These are phyloP conservation scores for Macroramphosus scolopax DNA, from an alignment of 2,797 vertebrate genomes.

Conservation along the genomic window DNA sequence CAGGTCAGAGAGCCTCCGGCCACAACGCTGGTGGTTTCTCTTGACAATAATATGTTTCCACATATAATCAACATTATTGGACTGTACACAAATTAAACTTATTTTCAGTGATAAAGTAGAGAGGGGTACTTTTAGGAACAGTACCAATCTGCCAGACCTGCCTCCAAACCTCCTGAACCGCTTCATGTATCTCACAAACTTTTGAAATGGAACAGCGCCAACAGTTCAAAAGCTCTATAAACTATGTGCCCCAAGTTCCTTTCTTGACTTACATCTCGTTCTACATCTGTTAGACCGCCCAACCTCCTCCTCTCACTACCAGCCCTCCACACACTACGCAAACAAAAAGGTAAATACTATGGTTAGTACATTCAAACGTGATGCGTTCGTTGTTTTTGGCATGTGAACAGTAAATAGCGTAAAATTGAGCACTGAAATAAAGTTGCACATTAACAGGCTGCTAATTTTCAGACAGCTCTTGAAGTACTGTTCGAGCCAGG, in stretches of 20 bases:
- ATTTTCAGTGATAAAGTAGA: conserved; percentile 49
- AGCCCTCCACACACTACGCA: conserved; percentile 21
- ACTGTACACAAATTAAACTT: conserved; percentile 28
- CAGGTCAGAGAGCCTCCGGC: conserved; percentile 5
- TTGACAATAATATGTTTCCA: conserved; percentile 22
- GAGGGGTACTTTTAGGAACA: conserved; percentile 17
- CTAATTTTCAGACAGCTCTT: conserved; percentile 26
- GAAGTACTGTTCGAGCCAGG: conserved; percentile 30
- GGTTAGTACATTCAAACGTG: conserved; percentile 62
- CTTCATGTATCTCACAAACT: conserved; percentile 21
- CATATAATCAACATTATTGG: conserved; percentile 21
- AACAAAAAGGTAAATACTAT: conserved; percentile 34
- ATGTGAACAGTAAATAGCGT: conserved; percentile 50
- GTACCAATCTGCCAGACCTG: conserved; percentile 29
- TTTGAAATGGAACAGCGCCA: conserved; percentile 21
- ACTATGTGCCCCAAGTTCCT: conserved; percentile 14
- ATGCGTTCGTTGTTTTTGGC: conserved; percentile 58
- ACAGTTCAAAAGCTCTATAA: conserved; percentile 18
- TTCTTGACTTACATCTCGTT: conserved; percentile 7
- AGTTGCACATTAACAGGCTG: conserved; percentile 32
- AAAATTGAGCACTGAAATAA: conserved; percentile 33
- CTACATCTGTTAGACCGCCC: conserved; percentile 1
- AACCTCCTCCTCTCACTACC: conserved; percentile 2
- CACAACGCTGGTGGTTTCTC: conserved; percentile 5
- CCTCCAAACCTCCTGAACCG: conserved; percentile 23